Evolutionary conservation across 1,140 invertebrate species (phyloP), one percentile per base, ranked within the genome.

Genomic region (Macrobrachium rosenbergii): DNA sequence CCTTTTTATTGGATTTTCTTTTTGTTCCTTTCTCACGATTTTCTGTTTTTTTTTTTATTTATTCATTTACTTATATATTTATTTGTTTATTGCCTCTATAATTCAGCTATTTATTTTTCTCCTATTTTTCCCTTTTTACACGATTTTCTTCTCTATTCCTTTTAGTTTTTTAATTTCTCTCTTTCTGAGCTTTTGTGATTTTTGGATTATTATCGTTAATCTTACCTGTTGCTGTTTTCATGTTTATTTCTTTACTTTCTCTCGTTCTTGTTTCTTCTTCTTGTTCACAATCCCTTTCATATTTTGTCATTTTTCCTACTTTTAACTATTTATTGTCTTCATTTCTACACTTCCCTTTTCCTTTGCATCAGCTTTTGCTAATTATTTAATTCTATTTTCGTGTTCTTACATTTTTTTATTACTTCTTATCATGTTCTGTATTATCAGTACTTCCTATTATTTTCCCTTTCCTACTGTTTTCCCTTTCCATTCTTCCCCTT

Each of bases 321-420:
- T 77, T 58, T 58, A 45, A 43, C 75, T 77, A n/a, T n/a, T n/a
- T n/a, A n/a, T n/a, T n/a, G 45, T 58, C 43, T 77, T n/a, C 37
- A 5, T 76, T 58, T 75, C 23, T 28, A 7, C 45, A 28, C 23
- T 45, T 21, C 72, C 45, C 72, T 75, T 45, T 6, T 21, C 23
- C 72, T 12, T 21, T 75, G 14, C 12, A 7, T 75, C 72, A 37
- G 28, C 3, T 37, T 37, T 37, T 37, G 28, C 28, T 37, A 37
- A 37, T 37, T 37, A 37, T 37, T 76, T 21, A 19, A 21, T 77
- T 19, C 2, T 28, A 2, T 28, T 17, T 77, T 52, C 43, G 12
- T 28, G 14, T 58, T 76, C 11, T 45, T 21, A n/a, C 10, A 19
- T 45, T 76, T 21, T 37, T 52, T 45, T 8, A 45, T 77, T 17